phyloP scores from a whole-genome alignment of 2,888 invertebrate species.

The Pyrrhia umbra region DNA sequence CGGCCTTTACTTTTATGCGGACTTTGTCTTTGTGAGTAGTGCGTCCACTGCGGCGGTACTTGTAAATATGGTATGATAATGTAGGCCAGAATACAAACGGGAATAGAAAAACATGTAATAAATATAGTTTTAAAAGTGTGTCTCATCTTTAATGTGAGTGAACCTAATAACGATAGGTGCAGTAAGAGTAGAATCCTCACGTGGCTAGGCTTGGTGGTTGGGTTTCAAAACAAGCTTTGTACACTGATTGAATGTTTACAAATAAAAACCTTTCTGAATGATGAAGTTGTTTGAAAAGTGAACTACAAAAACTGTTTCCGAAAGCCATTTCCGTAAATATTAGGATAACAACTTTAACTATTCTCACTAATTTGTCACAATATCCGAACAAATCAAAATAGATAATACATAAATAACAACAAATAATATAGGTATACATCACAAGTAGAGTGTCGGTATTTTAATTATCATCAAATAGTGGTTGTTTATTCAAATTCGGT shows the following conservation, averaged over 20 bases:
- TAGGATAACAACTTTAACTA: constrained; percentile 14
- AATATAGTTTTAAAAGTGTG: background rate
- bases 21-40: constrained; percentile 63
- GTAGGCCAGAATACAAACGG: constrained; percentile 67
- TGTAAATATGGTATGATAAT: constrained; percentile 64
- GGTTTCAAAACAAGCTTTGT: constrained; percentile 83
- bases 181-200: constrained; percentile 65
- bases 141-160: background rate
- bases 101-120: background rate
- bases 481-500: constrained; percentile 2
- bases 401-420: background rate
- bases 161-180: constrained; percentile 7
- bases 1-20: constrained; percentile 69
- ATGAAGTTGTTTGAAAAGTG: constrained; percentile 69
- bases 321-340: constrained; percentile 63
- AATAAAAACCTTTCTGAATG: constrained; percentile 70
- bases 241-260: constrained; percentile 78
- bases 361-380: constrained; percentile 6
- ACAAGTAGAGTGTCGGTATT: no score
- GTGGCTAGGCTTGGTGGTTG: constrained; percentile 68
- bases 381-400: background rate
- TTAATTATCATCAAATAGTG: background rate
- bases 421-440: no score
- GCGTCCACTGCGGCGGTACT: constrained; percentile 55
- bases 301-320: constrained; percentile 68